phyloP scores from a whole-genome alignment of 2,888 invertebrate genomes.

The Pollenia amentaria region DNA sequence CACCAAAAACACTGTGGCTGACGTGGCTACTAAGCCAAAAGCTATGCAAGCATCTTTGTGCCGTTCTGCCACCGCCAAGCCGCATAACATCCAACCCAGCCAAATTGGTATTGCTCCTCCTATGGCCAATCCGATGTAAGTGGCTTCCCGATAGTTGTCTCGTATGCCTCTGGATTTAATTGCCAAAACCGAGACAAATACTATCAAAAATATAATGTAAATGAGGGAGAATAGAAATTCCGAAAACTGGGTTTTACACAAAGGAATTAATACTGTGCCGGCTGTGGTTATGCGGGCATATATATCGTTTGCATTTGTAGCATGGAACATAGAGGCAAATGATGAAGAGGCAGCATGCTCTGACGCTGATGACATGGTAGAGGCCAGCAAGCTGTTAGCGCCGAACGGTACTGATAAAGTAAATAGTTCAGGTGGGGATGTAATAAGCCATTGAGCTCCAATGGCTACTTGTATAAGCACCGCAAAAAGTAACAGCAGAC shows the following conservation, averaged over 20 bases:
- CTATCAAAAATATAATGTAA: conserved; percentile 93
- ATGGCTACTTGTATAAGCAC: conserved; percentile 95
- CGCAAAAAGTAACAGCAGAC: conserved; percentile 94
- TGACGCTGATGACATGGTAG: conserved; percentile 79
- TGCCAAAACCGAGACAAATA: conserved; percentile 93
- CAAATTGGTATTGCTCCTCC: conserved; percentile 94
- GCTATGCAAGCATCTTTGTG: conserved; percentile 95
- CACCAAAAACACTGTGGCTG: conserved; percentile 93
- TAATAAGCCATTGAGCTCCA: conserved; percentile 93
- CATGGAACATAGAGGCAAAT: conserved; percentile 76
- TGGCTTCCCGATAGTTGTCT: conserved; percentile 96
- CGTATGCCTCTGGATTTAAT: conserved; percentile 94
- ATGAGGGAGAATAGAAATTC: conserved; percentile 91
- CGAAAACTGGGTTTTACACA: conserved; percentile 89
- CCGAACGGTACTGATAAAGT: conserved; percentile 84
- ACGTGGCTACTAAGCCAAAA: conserved; percentile 93
- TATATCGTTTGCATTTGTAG: conserved; percentile 77
- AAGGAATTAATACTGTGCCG: conserved; percentile 83
- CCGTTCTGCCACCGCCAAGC: conserved; percentile 90
- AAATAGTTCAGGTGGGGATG: conserved; percentile 89
- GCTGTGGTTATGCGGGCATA: conserved; percentile 81
- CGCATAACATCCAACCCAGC: conserved; percentile 93
- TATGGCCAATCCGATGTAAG: conserved; percentile 95
- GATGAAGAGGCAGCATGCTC: conserved; percentile 76
- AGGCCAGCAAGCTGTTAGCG: conserved; percentile 78